Percentiles rank a stretch among this genome's conserved stretches.
Evolutionary conservation across 2,888 invertebrate genomes (phyloP).

Genomic region (Chrysolina haemoptera): DNA sequence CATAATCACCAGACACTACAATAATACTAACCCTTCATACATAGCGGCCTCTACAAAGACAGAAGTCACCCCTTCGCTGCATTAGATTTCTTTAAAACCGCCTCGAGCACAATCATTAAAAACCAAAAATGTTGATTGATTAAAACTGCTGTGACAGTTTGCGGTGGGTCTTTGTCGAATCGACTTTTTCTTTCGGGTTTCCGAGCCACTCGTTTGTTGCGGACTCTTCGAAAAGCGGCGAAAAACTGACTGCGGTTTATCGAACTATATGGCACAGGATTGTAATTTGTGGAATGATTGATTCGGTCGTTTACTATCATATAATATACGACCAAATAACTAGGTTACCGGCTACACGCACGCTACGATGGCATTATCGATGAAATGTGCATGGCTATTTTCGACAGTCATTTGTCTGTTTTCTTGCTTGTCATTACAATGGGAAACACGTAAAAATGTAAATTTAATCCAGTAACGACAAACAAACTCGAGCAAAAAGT

Average conservation of each 20-base stretch:
- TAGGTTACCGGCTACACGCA: constrained; percentile 46
- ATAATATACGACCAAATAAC: constrained; percentile 42
- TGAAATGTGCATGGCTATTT: constrained; percentile 23
- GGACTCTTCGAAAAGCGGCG: constrained; percentile 54
- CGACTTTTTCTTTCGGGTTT: constrained; percentile 11
- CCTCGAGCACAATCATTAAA: constrained; percentile 46
- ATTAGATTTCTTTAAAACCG: constrained; percentile 32
- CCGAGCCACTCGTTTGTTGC: constrained; percentile 46
- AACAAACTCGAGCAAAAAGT: too few species aligned
- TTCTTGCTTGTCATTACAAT: neutral
- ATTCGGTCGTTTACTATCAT: constrained; percentile 29
- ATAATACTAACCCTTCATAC: constrained; percentile 55
- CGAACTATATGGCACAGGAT: constrained; percentile 36
- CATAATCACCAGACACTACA: constrained; percentile 33
- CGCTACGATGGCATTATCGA: constrained; percentile 41
- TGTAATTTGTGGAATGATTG: constrained; percentile 27
- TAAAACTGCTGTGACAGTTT: constrained; percentile 59
- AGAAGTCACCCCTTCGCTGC: constrained; percentile 44
- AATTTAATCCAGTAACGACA: too few species aligned
- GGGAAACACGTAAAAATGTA: too few species aligned
- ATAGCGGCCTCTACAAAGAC: constrained; percentile 29
- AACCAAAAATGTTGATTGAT: constrained; percentile 61
- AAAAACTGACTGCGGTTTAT: constrained; percentile 53
- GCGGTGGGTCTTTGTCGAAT: constrained; percentile 54
- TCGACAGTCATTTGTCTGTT: neutral